These are phyloP conservation scores for Andrena cerasifolii DNA, from an alignment of 1,140 invertebrate species.

Conservation along the genomic window DNA sequence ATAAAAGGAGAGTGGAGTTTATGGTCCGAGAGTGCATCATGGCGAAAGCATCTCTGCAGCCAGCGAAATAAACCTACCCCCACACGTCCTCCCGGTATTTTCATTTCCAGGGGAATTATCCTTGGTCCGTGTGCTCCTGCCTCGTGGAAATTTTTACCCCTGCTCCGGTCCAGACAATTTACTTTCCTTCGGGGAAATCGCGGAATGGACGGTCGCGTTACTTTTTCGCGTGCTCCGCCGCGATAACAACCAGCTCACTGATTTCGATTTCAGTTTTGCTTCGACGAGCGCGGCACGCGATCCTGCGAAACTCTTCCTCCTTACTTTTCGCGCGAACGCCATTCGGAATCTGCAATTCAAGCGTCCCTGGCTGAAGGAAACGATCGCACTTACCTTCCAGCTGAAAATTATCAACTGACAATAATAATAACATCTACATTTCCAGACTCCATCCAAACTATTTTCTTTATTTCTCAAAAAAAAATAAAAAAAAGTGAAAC, in stretches of 20 bases:
- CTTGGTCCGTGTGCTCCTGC: not conserved
- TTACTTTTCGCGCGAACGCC: not conserved
- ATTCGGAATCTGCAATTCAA: not conserved
- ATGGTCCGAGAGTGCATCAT: not conserved
- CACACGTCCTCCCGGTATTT: not conserved
- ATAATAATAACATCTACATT: not conserved
- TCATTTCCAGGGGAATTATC: not conserved
- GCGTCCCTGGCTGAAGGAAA: not conserved
- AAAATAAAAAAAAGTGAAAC: not conserved
- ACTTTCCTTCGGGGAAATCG: conserved; percentile 11
- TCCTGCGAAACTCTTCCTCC: not conserved
- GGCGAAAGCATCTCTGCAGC: not conserved
- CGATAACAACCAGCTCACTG: not conserved
- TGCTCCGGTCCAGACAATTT: not conserved
- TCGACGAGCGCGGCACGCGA: not conserved
- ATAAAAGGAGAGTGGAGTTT: not conserved
- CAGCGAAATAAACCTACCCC: not conserved
- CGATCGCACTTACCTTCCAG: not conserved
- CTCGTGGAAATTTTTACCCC: not conserved
- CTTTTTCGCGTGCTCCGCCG: not conserved
- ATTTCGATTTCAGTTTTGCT: no score
- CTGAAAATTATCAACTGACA: not conserved
- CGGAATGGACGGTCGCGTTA: not conserved
- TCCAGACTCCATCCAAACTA: not conserved
- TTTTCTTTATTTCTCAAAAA: not conserved